These are phyloP conservation scores for Temnothorax nylanderi DNA, from an alignment of 1,140 invertebrate species.

Conservation along the genomic window DNA sequence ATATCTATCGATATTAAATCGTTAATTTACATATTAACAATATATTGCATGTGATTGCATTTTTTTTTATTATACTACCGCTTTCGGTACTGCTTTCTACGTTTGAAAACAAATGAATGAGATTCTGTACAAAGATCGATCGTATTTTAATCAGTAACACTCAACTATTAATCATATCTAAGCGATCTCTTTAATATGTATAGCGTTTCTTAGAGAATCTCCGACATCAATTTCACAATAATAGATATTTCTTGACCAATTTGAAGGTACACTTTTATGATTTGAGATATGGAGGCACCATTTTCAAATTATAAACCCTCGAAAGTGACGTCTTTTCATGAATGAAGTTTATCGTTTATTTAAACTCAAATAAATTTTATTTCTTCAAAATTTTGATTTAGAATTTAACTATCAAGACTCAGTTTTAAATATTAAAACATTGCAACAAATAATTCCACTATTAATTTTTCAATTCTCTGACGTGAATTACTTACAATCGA, in stretches of 20 bases:
- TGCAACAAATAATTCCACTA: not conserved
- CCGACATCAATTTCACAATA: not conserved
- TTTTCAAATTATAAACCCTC: not conserved
- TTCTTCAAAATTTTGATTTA: not conserved
- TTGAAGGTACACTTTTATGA: not conserved
- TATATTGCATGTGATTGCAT: constrained; percentile 38
- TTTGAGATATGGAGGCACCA: not conserved
- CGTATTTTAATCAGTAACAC: not conserved
- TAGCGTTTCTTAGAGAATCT: not conserved
- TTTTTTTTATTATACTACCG: not conserved
- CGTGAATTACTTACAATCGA: not conserved
- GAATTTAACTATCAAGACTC: not conserved
- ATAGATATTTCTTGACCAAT: not conserved
- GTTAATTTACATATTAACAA: constrained; percentile 47
- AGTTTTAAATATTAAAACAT: not conserved
- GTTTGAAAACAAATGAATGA: not conserved
- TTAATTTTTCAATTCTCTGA: not conserved
- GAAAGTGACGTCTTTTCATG: not conserved
- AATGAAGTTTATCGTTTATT: not conserved
- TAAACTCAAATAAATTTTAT: not conserved
- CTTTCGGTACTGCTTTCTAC: not conserved
- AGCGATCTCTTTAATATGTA: not conserved
- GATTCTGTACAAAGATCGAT: not conserved
- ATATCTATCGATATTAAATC: constrained; percentile 18
- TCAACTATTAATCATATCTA: not conserved